Conservation (phyloP, 64 coral and sea anemone genomes). For the Montipora capricornis region DNA sequence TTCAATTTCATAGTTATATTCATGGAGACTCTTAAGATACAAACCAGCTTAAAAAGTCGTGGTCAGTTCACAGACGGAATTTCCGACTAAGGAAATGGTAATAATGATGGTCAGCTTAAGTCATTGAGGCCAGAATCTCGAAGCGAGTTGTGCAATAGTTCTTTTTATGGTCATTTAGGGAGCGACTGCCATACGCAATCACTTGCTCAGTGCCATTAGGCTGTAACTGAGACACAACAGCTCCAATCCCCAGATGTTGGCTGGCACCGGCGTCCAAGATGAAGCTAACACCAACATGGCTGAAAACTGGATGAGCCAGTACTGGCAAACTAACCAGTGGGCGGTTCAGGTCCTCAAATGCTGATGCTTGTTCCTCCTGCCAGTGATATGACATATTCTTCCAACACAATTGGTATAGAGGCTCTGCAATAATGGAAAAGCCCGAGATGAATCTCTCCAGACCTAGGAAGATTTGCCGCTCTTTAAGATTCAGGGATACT, state of each 20-base stretch:
- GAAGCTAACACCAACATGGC: background rate
- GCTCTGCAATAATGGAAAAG: slow-evolving; percentile 51
- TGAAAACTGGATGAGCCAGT: slow-evolving; percentile 30
- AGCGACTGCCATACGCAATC: slow-evolving; percentile 41
- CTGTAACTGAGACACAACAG: slow-evolving; percentile 50
- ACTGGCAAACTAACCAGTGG: slow-evolving; percentile 6
- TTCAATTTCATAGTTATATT: slow-evolving; percentile 43
- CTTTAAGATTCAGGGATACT: slow-evolving; percentile 49
- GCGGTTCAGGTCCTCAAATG: slow-evolving; percentile 26
- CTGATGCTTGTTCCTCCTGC: slow-evolving; percentile 15
- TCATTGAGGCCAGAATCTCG: slow-evolving; percentile 42
- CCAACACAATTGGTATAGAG: slow-evolving; percentile 47
- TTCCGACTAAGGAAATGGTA: background rate
- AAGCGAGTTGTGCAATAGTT: slow-evolving; percentile 60
- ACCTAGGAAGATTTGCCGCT: slow-evolving; percentile 53
- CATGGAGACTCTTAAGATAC: slow-evolving; percentile 26
- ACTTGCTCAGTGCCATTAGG: slow-evolving; percentile 47
- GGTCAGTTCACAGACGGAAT: no score
- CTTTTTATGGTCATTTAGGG: slow-evolving; percentile 56
- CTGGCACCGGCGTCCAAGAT: slow-evolving; percentile 37
- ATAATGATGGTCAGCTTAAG: slow-evolving; percentile 27
- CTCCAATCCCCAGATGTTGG: slow-evolving; percentile 39
- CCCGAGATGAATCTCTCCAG: slow-evolving; percentile 43
- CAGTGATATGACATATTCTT: slow-evolving; percentile 18
- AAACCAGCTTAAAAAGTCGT: background rate